phyloP scores from a whole-genome alignment of 1,140 invertebrate genomes.

The Papilio glaucus region DNA sequence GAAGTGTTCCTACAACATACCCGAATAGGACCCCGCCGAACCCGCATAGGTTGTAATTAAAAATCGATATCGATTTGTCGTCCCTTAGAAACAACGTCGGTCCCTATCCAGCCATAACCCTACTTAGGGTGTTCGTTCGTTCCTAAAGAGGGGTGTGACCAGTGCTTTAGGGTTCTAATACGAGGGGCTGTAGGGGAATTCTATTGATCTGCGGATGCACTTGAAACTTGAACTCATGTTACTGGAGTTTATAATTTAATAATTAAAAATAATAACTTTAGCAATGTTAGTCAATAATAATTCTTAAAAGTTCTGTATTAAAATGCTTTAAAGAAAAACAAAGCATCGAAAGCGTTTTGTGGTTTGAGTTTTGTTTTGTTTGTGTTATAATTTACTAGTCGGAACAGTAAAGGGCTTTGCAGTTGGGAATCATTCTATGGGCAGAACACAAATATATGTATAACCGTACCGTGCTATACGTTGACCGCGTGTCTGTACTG shows the following conservation, averaged over 20 bases:
- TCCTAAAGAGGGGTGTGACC: slow-evolving; percentile 33
- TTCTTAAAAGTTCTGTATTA: not conserved
- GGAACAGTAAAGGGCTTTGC: too few species aligned
- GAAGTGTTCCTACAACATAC: not conserved
- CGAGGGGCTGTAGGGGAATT: slow-evolving; percentile 25
- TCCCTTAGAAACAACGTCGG: slow-evolving; percentile 27
- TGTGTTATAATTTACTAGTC: too few species aligned
- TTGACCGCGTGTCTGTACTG: too few species aligned
- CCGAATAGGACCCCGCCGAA: too few species aligned
- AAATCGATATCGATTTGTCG: slow-evolving; percentile 34
- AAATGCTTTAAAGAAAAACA: not conserved
- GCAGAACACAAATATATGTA: too few species aligned
- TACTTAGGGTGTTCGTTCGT: slow-evolving; percentile 36
- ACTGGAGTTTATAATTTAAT: not conserved
- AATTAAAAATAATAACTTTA: not conserved
- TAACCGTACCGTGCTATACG: too few species aligned
- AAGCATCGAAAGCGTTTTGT: too few species aligned
- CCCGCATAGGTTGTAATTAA: slow-evolving; percentile 23
- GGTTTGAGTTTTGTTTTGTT: too few species aligned
- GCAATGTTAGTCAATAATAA: not conserved
- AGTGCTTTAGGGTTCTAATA: slow-evolving; percentile 28
- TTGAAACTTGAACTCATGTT: slow-evolving; percentile 1
- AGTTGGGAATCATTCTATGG: too few species aligned
- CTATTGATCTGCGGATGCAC: slow-evolving; percentile 23
- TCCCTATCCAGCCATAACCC: slow-evolving; percentile 33